These are phyloP conservation scores for Nycticebus coucang DNA, from an alignment of 2,113 vertebrate species.

Conservation along the genomic window DNA sequence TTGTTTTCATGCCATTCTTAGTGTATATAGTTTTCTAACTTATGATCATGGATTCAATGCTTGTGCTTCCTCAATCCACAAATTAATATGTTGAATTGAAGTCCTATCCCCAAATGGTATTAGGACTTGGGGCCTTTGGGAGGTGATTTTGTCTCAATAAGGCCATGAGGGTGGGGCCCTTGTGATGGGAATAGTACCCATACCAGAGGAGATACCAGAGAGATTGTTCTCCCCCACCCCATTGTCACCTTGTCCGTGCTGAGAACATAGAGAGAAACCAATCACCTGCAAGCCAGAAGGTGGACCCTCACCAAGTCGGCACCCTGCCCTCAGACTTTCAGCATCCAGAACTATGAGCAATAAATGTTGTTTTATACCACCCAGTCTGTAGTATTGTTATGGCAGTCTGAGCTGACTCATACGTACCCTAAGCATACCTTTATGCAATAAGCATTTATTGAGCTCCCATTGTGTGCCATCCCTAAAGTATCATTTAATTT, in stretches of 20 bases:
- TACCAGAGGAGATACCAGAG: neutral
- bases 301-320: neutral
- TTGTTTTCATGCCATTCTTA: neutral
- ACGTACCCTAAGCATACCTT: neutral
- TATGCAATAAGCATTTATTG: constrained; percentile 5
- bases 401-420: neutral
- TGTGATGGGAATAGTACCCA: neutral
- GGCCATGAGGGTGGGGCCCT: neutral
- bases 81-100: neutral
- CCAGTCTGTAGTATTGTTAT: neutral
- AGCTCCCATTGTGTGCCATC: neutral
- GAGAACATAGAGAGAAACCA: neutral
- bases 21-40: neutral
- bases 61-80: neutral
- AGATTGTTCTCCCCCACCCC: neutral
- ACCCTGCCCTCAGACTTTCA: neutral
- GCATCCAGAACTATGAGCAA: neutral
- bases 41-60: neutral
- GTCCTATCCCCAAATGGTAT: neutral
- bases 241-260: neutral
- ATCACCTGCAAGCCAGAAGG: neutral
- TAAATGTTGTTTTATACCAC: neutral
- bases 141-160: neutral
- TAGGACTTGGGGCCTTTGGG: neutral
- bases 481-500: neutral